These are phyloP conservation scores for Sapajus apella DNA, from an alignment of 2,113 vertebrate species.

Conservation along the genomic window DNA sequence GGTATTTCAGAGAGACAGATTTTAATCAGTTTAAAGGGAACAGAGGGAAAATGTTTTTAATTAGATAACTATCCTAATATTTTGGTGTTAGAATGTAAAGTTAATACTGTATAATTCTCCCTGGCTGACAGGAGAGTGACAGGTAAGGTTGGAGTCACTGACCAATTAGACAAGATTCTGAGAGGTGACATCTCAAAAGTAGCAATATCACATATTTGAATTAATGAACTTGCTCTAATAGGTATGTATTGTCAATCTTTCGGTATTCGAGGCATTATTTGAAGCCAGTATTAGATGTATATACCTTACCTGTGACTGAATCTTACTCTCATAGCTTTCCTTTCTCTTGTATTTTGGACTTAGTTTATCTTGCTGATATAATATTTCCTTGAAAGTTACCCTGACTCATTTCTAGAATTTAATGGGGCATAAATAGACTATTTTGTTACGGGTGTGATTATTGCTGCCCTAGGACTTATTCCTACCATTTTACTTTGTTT, in stretches of 20 bases:
- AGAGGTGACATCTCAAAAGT: not conserved
- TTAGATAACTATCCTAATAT: not conserved
- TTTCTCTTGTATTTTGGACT: not conserved
- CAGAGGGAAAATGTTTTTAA: not conserved
- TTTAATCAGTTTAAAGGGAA: not conserved
- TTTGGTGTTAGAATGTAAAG: not conserved
- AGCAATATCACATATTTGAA: not conserved
- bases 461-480: not conserved
- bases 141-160: not conserved
- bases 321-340: not conserved
- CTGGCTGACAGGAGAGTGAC: not conserved
- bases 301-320: too few species aligned
- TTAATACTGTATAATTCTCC: not conserved
- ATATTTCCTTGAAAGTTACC: not conserved
- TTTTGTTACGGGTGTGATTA: not conserved
- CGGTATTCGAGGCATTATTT: not conserved
- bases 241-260: not conserved
- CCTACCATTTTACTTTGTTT: not conserved
- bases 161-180: not conserved
- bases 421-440: not conserved
- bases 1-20: not conserved
- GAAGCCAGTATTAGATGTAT: fast-evolving
- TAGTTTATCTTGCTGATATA: not conserved
- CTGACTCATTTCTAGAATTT: not conserved
- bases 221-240: not conserved